phyloP scores from a whole-genome alignment of 2,888 invertebrate species.

The Andrena marginata region DNA sequence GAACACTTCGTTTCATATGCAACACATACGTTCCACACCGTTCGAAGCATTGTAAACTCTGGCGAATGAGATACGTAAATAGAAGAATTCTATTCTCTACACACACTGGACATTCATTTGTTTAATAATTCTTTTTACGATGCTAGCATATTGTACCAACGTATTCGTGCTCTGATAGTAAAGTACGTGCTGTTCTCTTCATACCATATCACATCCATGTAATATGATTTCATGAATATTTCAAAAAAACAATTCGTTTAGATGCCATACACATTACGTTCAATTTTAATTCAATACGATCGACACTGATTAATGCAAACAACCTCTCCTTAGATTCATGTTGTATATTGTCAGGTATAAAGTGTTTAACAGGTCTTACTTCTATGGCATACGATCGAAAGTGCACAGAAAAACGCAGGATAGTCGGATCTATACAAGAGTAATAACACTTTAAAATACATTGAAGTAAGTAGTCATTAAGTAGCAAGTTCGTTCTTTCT shows the following conservation, averaged over 20 bases:
- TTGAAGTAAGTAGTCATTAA: conserved; percentile 46
- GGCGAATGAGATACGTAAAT: conserved; percentile 26
- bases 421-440: conserved; percentile 21
- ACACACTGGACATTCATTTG: conserved; percentile 16
- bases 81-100: conserved; percentile 18
- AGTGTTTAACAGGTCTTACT: conserved; percentile 57
- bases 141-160: conserved; percentile 32
- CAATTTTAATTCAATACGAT: conserved; percentile 41
- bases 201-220: conserved; percentile 22
- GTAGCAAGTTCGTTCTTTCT: conserved; percentile 36
- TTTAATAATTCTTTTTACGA: conserved; percentile 25
- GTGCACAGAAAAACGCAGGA: conserved; percentile 43
- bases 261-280: conserved; percentile 34
- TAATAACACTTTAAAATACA: conserved; percentile 39
- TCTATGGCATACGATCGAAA: conserved; percentile 49
- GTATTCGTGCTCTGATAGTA: conserved; percentile 46
- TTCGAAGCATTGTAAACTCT: conserved; percentile 17
- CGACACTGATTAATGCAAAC: conserved; percentile 39
- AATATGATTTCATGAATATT: conserved; percentile 32
- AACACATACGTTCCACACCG: conserved; percentile 24
- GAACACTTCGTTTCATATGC: conserved; percentile 20
- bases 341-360: conserved; percentile 62
- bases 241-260: conserved; percentile 53
- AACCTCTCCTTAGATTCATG: conserved; percentile 37
- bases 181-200: conserved; percentile 26